Evolutionary conservation across 2,888 invertebrate genomes (phyloP).

Genomic region (Thera obeliscata): DNA sequence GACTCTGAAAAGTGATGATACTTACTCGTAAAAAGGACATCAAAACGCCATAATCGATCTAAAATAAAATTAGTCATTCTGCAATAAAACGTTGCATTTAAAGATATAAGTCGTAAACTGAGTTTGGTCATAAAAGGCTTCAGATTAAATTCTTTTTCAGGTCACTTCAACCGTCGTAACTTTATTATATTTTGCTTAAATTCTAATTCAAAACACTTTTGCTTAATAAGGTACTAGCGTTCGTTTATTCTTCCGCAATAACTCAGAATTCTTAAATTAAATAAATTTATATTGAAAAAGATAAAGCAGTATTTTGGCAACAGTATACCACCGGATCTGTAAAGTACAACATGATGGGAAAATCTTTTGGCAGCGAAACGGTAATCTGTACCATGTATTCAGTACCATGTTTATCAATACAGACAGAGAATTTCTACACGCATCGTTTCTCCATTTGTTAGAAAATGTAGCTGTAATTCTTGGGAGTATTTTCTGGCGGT

Average conservation of each 20-base stretch:
- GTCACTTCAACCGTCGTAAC: slow-evolving; percentile 10
- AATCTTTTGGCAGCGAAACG: slow-evolving; percentile 17
- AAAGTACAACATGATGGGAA: slow-evolving; percentile 7
- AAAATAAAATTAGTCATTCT: slow-evolving; percentile 22
- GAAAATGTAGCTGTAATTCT: slow-evolving; percentile 18
- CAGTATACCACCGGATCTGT: slow-evolving; percentile 7
- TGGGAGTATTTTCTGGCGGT: slow-evolving; percentile 16
- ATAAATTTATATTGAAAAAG: neutral
- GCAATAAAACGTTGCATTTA: slow-evolving; percentile 28
- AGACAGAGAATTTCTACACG: slow-evolving; percentile 2
- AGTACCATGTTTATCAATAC: slow-evolving; percentile 10
- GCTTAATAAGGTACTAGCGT: too few relatives aligned
- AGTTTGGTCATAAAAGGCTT: slow-evolving; percentile 13
- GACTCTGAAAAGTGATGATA: slow-evolving; percentile 8
- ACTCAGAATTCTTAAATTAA: neutral
- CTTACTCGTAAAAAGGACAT: slow-evolving; percentile 23
- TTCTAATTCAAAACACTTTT: neutral
- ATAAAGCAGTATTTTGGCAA: slow-evolving; percentile 11
- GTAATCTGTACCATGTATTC: slow-evolving; percentile 7
- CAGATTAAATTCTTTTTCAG: slow-evolving; percentile 11
- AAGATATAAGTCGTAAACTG: slow-evolving; percentile 20
- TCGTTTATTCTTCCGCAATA: neutral
- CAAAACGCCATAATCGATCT: slow-evolving; percentile 22
- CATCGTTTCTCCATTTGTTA: slow-evolving; percentile 3
- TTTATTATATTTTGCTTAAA: neutral